Base-by-base conservation (phyloP, 2,888 invertebrate genomes). In the Mythimna impura region DNA sequence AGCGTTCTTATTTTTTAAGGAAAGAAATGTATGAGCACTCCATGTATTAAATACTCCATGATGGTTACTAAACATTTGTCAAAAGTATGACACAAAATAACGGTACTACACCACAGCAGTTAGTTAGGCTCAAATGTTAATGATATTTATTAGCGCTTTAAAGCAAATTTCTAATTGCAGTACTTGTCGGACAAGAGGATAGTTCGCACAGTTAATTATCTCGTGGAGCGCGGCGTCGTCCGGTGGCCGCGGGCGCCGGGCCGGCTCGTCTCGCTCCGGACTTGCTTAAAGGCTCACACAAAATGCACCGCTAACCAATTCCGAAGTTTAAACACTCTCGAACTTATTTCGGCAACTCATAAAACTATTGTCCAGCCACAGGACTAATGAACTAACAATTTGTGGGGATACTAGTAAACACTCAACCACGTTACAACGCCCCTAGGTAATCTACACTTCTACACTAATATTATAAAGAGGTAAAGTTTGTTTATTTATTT, bases 181-280 rank as follows among this genome's bases (percentile, higher is more conserved):
- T 91, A 89, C 88, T 92, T 89, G 91, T 90, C 89, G 88, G 89
- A 89, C 90, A 90, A 89, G 88, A 88, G 92, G 91, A 91, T 92
- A 94, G 94, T 95, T 94, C 92, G 93, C 93, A 93, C 92, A 95
- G 95, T 94, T 95, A 95, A 95, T 96, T 95, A 94, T 93, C 92
- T 92, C 88, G 91, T 91, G 86, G 90, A 89, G 90, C 87, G 82
- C 47, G 72, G 82, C 88, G 86, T 76, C 85, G 86, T 85, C 86
- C 88, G 87, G 80, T 71, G 84, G 94, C 93, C 93, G 91, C 91
- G 84, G 93, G 93, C 93, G 90, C 83, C 93, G 90, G 82, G 90
- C 84, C 92, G 90, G 81, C 86, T 76, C 86, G 88, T 87, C 90
- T 81, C 82, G 75, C 81, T 76, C 75, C 77, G 84, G 86, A 81